Evolutionary conservation across 1,140 invertebrate species (phyloP).

Genomic region (Cardiocondyla obscurior): DNA sequence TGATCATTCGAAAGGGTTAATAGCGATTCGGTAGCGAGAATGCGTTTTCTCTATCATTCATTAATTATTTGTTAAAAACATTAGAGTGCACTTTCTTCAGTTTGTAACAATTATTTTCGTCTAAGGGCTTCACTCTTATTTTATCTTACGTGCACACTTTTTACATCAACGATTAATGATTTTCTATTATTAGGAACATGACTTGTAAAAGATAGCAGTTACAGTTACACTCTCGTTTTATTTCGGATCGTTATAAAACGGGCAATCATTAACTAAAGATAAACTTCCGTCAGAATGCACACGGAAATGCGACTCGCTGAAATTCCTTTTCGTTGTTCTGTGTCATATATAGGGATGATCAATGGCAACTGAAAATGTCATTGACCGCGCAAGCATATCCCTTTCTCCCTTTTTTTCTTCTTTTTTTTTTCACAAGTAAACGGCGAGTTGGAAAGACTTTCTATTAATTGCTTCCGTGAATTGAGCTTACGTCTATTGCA

Average conservation of each 20-base stretch:
- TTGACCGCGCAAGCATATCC: background rate
- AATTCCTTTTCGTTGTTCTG: slow-evolving; percentile 22
- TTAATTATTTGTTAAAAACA: slow-evolving; percentile 25
- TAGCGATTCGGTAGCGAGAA: background rate
- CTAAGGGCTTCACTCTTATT: background rate
- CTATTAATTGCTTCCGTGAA: slow-evolving; percentile 67
- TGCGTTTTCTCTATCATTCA: background rate
- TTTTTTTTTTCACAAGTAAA: background rate
- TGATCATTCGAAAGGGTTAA: background rate
- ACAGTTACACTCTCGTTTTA: background rate
- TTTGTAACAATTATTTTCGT: background rate
- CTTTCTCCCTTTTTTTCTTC: background rate
- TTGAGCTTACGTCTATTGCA: slow-evolving; percentile 47
- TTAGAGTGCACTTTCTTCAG: background rate
- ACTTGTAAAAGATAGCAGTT: background rate
- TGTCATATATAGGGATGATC: slow-evolving; percentile 18
- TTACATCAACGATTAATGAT: slow-evolving; percentile 11
- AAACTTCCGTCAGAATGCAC: background rate
- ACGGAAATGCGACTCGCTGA: background rate
- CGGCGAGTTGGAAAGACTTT: slow-evolving; percentile 65
- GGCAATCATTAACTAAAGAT: background rate
- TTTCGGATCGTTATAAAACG: slow-evolving; percentile 2
- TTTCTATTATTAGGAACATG: background rate
- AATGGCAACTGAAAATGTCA: slow-evolving; percentile 30
- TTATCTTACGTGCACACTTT: background rate